Evolutionary conservation across 2,797 vertebrate species (phyloP).

Genomic region (Neopelma chrysocephalum): DNA sequence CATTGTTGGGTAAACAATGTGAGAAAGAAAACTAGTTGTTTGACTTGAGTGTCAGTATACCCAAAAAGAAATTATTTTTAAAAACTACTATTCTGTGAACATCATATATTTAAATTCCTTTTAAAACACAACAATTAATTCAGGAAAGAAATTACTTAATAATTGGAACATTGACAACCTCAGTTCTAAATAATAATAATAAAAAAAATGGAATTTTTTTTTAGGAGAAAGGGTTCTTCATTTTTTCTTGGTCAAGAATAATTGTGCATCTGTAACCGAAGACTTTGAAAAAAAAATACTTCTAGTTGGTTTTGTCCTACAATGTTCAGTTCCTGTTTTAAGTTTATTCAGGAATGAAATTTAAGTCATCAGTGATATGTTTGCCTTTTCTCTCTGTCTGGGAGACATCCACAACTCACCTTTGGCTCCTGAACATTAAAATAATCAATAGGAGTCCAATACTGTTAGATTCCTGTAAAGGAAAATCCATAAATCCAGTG

Average conservation of each 20-base stretch:
- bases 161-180: not conserved
- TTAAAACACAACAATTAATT: not conserved
- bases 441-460: not conserved
- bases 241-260: not conserved
- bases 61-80: not conserved
- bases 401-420: not conserved
- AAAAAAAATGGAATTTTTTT: not conserved
- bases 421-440: not conserved
- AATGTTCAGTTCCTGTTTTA: not conserved
- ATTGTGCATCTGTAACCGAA: not conserved
- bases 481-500: not conserved
- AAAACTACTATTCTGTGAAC: not conserved
- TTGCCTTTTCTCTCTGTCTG: not conserved
- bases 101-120: not conserved
- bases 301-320: too few relatives aligned
- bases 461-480: conserved; percentile 13
- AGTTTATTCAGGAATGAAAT: not conserved
- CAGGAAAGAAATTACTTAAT: not conserved
- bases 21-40: not conserved
- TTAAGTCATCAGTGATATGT: not conserved
- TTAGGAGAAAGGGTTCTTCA: not conserved
- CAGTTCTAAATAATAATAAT: not conserved
- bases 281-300: not conserved
- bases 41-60: not conserved
- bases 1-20: not conserved